A percentile compares a stretch with the other conserved stretches of the same genome.
Evolutionary conservation across 2,113 vertebrate species (phyloP).

Genomic region (Hippocampus abdominalis): DNA sequence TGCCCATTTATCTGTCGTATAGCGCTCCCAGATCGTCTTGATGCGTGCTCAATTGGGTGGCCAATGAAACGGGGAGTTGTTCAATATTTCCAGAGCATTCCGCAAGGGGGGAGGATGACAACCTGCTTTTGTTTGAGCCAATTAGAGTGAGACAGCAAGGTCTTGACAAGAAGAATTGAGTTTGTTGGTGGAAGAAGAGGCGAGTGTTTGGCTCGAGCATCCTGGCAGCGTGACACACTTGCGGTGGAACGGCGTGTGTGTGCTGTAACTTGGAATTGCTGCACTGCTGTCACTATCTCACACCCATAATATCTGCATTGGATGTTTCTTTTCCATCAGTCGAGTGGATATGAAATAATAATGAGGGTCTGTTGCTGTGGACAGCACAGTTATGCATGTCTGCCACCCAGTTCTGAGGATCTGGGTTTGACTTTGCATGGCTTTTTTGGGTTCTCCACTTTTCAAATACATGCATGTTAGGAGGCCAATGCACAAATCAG

Average conservation of each 20-base stretch:
- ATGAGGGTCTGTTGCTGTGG: too few species aligned
- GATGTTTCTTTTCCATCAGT: conserved; percentile 56
- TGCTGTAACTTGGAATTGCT: conserved; percentile 20
- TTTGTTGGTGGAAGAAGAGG: conserved; percentile 54
- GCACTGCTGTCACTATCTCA: conserved; percentile 51
- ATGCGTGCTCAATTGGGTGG: conserved; percentile 31
- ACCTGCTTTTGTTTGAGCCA: conserved; percentile 66
- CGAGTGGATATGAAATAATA: conserved; percentile 52
- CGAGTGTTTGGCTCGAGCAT: conserved; percentile 57
- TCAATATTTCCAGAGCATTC: conserved; percentile 54
- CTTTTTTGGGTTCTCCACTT: too few species aligned
- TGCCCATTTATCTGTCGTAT: background rate
- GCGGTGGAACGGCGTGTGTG: conserved; percentile 29
- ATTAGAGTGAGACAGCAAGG: conserved; percentile 66
- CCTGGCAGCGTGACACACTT: conserved; percentile 58
- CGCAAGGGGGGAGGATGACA: conserved; percentile 31
- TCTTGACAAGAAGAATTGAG: conserved; percentile 66
- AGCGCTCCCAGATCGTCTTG: conserved; percentile 17
- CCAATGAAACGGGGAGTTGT: conserved; percentile 36
- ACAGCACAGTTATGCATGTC: too few species aligned
- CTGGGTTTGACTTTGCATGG: too few species aligned
- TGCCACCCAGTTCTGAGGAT: too few species aligned
- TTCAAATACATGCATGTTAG: too few species aligned
- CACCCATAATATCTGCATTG: conserved; percentile 58
- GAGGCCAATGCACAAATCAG: too few species aligned